phyloP scores from a whole-genome alignment of 2,113 vertebrate species.

The Orientallactaga bullata region DNA sequence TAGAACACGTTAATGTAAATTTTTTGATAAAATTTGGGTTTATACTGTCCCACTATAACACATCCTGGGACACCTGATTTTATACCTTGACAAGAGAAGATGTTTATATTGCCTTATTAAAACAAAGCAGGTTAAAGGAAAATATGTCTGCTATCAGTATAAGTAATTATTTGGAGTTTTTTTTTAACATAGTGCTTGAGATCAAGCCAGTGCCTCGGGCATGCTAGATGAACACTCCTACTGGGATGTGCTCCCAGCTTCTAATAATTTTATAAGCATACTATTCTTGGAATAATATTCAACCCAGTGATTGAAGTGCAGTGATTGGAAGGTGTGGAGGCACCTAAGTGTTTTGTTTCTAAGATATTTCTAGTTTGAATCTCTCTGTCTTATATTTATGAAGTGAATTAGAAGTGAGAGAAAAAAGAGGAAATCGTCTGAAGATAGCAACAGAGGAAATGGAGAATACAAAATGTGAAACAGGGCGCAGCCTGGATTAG shows the following conservation, averaged over 20 bases:
- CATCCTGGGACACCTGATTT: background rate
- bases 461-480: background rate
- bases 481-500: background rate
- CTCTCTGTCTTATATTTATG: background rate
- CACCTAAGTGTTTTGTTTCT: background rate
- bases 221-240: too few species aligned
- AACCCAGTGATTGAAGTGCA: background rate
- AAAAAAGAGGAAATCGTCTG: background rate
- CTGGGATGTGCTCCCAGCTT: background rate
- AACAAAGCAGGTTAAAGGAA: background rate
- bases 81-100: slow-evolving; percentile 26
- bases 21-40: slow-evolving; percentile 12
- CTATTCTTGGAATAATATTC: background rate
- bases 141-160: background rate
- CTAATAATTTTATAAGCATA: too few species aligned
- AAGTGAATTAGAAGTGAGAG: slow-evolving; percentile 8
- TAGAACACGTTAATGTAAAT: background rate
- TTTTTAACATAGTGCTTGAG: too few species aligned
- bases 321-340: background rate
- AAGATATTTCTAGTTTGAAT: slow-evolving; percentile 37
- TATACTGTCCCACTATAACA: background rate
- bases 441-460: too few species aligned
- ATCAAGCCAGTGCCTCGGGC: too few species aligned
- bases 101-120: background rate
- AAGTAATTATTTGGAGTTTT: too few species aligned